Evolutionary conservation across 2,113 vertebrate species (phyloP).

Genomic region (Trematomus loennbergii): DNA sequence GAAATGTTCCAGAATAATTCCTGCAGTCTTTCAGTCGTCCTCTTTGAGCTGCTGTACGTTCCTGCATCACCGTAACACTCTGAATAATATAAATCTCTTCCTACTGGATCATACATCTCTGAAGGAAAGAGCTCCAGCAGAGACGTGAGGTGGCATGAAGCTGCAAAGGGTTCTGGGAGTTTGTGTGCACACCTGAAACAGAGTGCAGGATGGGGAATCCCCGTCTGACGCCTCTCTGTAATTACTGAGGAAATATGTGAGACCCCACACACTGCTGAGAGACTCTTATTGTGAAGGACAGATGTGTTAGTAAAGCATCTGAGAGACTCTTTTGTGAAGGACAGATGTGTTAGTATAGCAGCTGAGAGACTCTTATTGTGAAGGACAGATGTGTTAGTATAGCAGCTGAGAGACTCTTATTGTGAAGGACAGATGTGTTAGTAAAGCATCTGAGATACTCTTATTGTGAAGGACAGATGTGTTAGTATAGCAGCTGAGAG

Average conservation of each 20-base stretch:
- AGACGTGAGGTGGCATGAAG: slow-evolving; percentile 34
- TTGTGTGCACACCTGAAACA: slow-evolving; percentile 70
- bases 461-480: too few species aligned
- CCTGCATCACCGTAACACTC: slow-evolving; percentile 52
- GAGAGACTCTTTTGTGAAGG: slow-evolving; percentile 7
- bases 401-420: too few species aligned
- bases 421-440: too few species aligned
- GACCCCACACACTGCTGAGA: slow-evolving; percentile 62
- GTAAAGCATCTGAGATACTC: too few species aligned
- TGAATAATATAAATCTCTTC: slow-evolving; percentile 31
- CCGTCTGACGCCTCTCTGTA: slow-evolving; percentile 19
- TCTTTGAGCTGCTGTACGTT: slow-evolving; percentile 20
- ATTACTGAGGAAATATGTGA: not conserved
- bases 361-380: too few species aligned
- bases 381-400: too few species aligned
- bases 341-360: not conserved
- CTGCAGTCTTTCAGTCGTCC: slow-evolving; percentile 31
- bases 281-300: slow-evolving; percentile 50
- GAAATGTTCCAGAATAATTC: slow-evolving; percentile 80
- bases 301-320: slow-evolving; percentile 27
- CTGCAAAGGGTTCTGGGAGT: slow-evolving; percentile 45
- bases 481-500: too few species aligned
- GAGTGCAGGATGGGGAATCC: slow-evolving; percentile 68
- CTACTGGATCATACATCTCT: slow-evolving; percentile 47
- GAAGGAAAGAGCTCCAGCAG: slow-evolving; percentile 71